phyloP scores from a whole-genome alignment of 2,113 vertebrate species.

The Podiceps cristatus region DNA sequence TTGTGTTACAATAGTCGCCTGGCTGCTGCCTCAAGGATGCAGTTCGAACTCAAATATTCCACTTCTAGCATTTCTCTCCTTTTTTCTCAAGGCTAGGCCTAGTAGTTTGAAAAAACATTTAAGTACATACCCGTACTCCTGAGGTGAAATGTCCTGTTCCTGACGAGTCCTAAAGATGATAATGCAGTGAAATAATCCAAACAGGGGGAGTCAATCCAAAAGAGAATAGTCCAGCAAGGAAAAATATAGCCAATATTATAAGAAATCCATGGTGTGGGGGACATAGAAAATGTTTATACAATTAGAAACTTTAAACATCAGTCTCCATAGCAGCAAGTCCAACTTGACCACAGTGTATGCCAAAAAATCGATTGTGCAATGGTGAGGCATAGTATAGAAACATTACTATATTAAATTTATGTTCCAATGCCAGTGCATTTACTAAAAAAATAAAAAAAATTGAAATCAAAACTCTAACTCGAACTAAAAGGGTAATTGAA shows the following conservation, averaged over 20 bases:
- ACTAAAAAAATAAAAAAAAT: constrained; percentile 84
- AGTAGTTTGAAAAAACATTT: constrained; percentile 79
- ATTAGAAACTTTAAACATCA: constrained; percentile 85
- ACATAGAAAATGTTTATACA: constrained; percentile 87
- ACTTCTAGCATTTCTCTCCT: constrained; percentile 33
- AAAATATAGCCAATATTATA: constrained; percentile 88
- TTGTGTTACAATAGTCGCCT: not conserved
- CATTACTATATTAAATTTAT: constrained; percentile 77
- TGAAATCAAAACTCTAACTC: constrained; percentile 82
- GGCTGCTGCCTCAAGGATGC: not conserved
- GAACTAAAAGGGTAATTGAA: constrained; percentile 76
- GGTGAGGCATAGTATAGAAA: constrained; percentile 86
- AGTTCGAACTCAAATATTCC: not conserved
- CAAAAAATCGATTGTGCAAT: constrained; percentile 82
- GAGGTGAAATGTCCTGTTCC: constrained; percentile 88
- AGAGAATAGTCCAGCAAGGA: constrained; percentile 87
- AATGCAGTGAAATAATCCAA: constrained; percentile 89
- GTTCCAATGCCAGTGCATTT: constrained; percentile 85
- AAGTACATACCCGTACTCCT: constrained; percentile 87
- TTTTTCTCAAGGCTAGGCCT: constrained; percentile 68
- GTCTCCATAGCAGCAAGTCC: constrained; percentile 84
- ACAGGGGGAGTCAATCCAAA: constrained; percentile 88
- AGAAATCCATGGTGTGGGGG: constrained; percentile 84
- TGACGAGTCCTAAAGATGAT: constrained; percentile 87
- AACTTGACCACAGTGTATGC: constrained; percentile 83